Base-by-base conservation (phyloP, 2,888 invertebrate species). In the Lycophotia porphyrea region DNA sequence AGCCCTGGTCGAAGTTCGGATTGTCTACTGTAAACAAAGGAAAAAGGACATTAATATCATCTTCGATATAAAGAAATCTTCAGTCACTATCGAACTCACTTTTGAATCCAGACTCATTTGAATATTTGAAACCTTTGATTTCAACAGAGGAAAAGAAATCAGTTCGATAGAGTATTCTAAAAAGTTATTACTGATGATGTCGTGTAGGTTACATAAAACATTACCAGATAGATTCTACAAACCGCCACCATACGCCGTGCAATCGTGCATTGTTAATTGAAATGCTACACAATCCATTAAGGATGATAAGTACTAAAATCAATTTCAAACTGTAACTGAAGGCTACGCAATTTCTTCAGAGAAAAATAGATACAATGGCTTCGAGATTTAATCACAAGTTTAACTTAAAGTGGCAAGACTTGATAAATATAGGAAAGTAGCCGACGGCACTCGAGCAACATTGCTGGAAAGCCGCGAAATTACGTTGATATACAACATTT, bases 1-100 rank as follows among this genome's bases (percentile, higher is more conserved):
- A 98, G 65, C 98, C 99, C 86, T 97, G 97, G 93, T 98, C 98
- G 89, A 97, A 97, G 90, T 97, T 97, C 87, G 95, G 95, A 86
- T 96, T 96, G 76, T 97, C 97, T 90, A 97, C 98, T 98, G 97
- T 63, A 84, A 88, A 92, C 88, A 92, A 93, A 76, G 84, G 47
- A 84, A 82, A 71, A 60, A 77, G 61, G 34, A 42, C 21, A 67
- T 82, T 42, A 68, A 55, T 39, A 55, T 65, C 15, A 61, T 52
- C 5, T 24, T 36, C 8, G 3, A 61, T 27, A 5, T 36, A 21
- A 44, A n/a, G 49, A 74, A 71, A 47, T 58, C 18, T 71, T 15
- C 8, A 52, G 36, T 13, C 3, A 74, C 39, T 44, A 7, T 42
- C 15, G 21, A 61, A 13, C 18, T 74, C 21, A 34, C 13, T 58